Base-by-base conservation (phyloP, 2,888 invertebrate genomes). In the Drosophila demipolita region DNA sequence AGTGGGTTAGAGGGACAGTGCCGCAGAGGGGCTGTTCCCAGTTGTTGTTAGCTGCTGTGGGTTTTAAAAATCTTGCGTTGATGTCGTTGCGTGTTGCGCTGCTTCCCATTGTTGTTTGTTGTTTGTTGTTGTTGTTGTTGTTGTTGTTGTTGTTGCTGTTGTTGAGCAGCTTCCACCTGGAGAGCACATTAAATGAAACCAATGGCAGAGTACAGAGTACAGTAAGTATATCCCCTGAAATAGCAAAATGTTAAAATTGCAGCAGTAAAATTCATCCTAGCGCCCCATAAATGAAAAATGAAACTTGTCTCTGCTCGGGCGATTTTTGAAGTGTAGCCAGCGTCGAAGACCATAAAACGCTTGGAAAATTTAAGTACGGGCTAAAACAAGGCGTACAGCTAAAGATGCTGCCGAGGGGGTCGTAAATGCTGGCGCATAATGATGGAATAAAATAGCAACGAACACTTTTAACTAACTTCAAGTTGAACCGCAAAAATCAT, bases 11-110 rank as follows among this genome's bases (percentile, higher is more conserved):
- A 45, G 45, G 36, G 45, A 52, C 23, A 9, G 23, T 8, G 23
- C 8, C 45, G 17, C 15, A 62, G 11, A 23, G 17, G 4, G 9
- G 20, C 23, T 29, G 38, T 11, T 55, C 26, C 36, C 57, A 75
- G 63, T 54, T 63, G 54, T 48, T 55, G 65, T 66, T 73, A 73
- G 88, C 90, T 85, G 90, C 88, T 77, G 88, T 82, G 86, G 85
- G 90, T 88, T 85, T 85, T 79, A 65, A 84, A 90, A 85, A 85
- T 90, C 88, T 88, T 88, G 86, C 84, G 84, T 83, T 83, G 83
- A 81, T 81, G 72, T 76, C 73, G 82, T 73, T 81, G 78, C 79
- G 78, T 82, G 78, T 53, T 61, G 61, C 74, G 64, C 59, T 48
- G 60, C 58, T 58, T 64, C 66, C 38, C 63, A 81, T 76, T 80